phyloP scores from a whole-genome alignment of 2,113 vertebrate species.

The Podarcis cretensis region DNA sequence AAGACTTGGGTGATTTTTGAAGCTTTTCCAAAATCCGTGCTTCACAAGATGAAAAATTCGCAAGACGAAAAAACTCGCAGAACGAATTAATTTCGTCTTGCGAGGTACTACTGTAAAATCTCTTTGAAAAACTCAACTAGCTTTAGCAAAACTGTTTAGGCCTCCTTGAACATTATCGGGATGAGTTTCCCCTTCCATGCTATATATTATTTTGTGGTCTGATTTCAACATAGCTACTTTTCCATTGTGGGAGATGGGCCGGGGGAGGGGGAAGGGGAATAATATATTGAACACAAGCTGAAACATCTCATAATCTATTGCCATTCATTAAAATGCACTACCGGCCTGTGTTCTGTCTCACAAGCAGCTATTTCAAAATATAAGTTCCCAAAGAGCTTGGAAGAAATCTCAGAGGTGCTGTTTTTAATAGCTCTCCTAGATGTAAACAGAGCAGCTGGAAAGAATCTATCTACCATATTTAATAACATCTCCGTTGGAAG shows the following conservation, averaged over 20 bases:
- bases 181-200: conserved; percentile 18
- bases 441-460: conserved; percentile 52
- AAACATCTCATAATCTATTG: conserved; percentile 19
- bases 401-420: conserved; percentile 24
- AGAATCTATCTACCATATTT: conserved; percentile 33
- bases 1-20: too few species aligned
- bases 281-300: conserved; percentile 20
- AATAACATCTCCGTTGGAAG: conserved; percentile 40
- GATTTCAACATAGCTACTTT: conserved; percentile 27
- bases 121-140: background rate
- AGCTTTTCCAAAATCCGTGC: too few species aligned
- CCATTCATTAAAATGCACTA: conserved; percentile 42
- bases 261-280: background rate
- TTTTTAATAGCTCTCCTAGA: conserved; percentile 35
- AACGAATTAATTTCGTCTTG: too few species aligned
- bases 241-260: background rate
- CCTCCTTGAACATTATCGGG: background rate
- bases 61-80: too few species aligned
- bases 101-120: background rate
- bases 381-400: conserved; percentile 38
- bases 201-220: conserved; percentile 42
- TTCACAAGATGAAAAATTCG: too few species aligned
- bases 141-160: background rate
- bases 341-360: conserved; percentile 31
- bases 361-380: conserved; percentile 53